Base-by-base conservation (phyloP, 2,113 vertebrate genomes). In the Anguilla rostrata region DNA sequence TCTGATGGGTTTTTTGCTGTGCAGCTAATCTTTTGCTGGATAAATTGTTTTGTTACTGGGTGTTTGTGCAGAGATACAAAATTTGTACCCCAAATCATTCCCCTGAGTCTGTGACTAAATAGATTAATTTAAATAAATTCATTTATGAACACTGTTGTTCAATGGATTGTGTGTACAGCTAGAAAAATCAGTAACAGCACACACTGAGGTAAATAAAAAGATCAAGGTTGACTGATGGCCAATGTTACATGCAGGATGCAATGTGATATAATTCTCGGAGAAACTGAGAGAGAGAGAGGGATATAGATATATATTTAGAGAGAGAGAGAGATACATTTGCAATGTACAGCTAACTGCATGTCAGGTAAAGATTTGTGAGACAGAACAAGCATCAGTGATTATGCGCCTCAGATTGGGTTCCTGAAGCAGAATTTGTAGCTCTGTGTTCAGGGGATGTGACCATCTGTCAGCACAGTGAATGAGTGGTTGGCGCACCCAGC, bases 401-500 rank as follows among this genome's bases (percentile, higher is more conserved):
- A 15, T 46, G 15, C 29, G 85, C 56, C 79, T 66, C 40, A 56
- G 39, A 79, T 39, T 81, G 79, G 39, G 78, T 43, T 82, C 40
- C n/a, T 82, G 85, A 63, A 57, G 85, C 85, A 66, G 83, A 40
- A 22, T 84, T 60, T 63, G 49, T 49, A 40, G 53, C 56, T 41
- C 41, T 60, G 56, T 82, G 57, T 34, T 60, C 26, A 34, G 56
- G 56, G 39, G 79, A 82, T 22, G 85, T 39, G 40, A 40, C 85
- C 85, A 86, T 86, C 85, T 86, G 85, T 86, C 85, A 66, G 80
- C 39, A 46, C 79, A 86, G 57, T 39, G 60, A 81, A 18, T 49
- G 85, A 86, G 80, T 40, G 26, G 39, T 71, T 82, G 85, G 85
- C 80, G 71, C 15, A 41, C 57, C 80, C 26, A 4, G 79, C 15